Evolutionary conservation across 2,888 invertebrate species (phyloP).

Genomic region (Pycnomerus fuliginosus): DNA sequence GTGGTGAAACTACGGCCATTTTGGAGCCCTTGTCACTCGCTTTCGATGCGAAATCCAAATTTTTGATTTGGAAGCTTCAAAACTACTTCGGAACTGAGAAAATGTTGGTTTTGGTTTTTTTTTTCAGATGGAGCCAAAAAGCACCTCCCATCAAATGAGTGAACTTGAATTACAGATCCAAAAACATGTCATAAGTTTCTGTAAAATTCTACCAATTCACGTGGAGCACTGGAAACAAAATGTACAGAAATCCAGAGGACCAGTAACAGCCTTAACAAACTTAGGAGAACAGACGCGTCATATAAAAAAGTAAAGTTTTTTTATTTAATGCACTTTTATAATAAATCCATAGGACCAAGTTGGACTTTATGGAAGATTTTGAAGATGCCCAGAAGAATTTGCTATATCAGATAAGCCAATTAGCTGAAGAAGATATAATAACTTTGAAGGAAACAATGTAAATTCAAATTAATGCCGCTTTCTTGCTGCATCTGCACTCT

Average conservation of each 20-base stretch:
- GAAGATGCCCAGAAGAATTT: conserved; percentile 52
- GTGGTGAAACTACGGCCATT: neutral
- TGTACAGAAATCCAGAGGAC: conserved; percentile 57
- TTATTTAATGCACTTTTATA: neutral
- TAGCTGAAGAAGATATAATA: conserved; percentile 54
- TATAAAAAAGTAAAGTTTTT: conserved; percentile 53
- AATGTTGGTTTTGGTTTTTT: neutral
- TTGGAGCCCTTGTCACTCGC: neutral
- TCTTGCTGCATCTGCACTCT: too few relatives aligned
- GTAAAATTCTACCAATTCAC: conserved; percentile 56
- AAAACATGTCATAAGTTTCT: conserved; percentile 57
- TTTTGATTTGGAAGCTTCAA: neutral
- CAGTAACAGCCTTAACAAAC: conserved; percentile 57
- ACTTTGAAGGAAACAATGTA: conserved; percentile 43
- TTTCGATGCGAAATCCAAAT: neutral
- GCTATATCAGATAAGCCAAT: conserved; percentile 50
- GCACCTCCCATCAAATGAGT: conserved; percentile 21
- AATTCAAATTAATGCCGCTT: too few relatives aligned
- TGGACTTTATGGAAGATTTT: conserved; percentile 54
- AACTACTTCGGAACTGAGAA: neutral
- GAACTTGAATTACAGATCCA: conserved; percentile 50
- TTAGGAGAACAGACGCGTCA: conserved; percentile 56
- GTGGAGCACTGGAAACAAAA: conserved; percentile 53
- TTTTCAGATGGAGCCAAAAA: neutral
- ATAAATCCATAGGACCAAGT: conserved; percentile 49